Percentiles rank a stretch among this genome's conserved stretches.
phyloP scores from a whole-genome alignment of 2,797 vertebrate species.

The Gallinago stenura region DNA sequence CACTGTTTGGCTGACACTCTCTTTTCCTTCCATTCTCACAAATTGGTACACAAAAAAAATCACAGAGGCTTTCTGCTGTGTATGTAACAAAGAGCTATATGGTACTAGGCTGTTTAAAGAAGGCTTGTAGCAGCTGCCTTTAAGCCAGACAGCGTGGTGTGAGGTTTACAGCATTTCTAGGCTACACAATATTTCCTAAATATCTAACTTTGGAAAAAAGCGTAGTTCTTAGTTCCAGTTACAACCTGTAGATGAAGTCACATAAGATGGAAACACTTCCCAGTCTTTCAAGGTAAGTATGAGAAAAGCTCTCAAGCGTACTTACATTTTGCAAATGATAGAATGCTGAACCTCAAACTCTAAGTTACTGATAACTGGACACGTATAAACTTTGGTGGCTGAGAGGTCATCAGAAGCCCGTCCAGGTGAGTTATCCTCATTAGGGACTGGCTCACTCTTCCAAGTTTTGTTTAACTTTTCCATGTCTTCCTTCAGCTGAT shows the following conservation, averaged over 20 bases:
- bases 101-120: background rate
- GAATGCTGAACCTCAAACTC: constrained; percentile 99
- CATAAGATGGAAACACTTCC: background rate
- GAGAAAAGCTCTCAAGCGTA: background rate
- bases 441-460: constrained; percentile 84
- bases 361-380: constrained; percentile 94
- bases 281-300: background rate
- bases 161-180: background rate
- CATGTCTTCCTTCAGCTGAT: constrained; percentile 98
- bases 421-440: constrained; percentile 82
- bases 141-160: rapidly evolving
- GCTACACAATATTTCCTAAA: background rate
- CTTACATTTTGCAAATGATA: constrained; percentile 96
- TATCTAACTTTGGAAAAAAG: background rate
- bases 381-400: constrained; percentile 91
- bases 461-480: constrained; percentile 96
- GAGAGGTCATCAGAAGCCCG: constrained; percentile 86
- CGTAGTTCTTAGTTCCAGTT: background rate
- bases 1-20: background rate
- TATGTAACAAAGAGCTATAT: background rate
- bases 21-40: background rate
- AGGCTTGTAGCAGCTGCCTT: background rate
- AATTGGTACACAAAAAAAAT: background rate
- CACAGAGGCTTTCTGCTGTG: background rate
- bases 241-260: background rate